Evolutionary conservation across 2,888 invertebrate species (phyloP).

Genomic region (Apantesis nais): DNA sequence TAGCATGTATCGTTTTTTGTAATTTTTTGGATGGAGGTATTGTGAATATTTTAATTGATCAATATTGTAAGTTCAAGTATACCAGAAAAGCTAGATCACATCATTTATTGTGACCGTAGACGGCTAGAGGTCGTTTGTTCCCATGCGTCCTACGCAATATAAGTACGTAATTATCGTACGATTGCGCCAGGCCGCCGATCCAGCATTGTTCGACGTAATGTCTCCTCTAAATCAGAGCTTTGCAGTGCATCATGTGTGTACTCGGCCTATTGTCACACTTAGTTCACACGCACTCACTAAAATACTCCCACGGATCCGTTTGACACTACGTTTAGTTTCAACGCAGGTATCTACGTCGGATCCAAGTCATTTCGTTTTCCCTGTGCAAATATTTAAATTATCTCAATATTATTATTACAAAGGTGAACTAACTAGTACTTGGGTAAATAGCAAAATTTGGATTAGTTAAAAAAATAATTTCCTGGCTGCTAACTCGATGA

Average conservation of each 20-base stretch:
- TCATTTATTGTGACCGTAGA: slow-evolving; percentile 27
- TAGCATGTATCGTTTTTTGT: slow-evolving; percentile 16
- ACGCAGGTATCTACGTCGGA: slow-evolving; percentile 39
- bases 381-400: slow-evolving; percentile 30
- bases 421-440: slow-evolving; percentile 7
- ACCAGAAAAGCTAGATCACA: slow-evolving; percentile 29
- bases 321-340: slow-evolving; percentile 48
- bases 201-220: slow-evolving; percentile 79
- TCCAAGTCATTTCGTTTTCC: slow-evolving; percentile 51
- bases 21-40: slow-evolving; percentile 16
- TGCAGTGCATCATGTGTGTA: slow-evolving; percentile 68
- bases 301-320: slow-evolving; percentile 74
- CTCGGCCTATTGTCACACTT: slow-evolving; percentile 70
- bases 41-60: slow-evolving; percentile 28
- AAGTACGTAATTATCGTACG: slow-evolving; percentile 70
- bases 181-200: slow-evolving; percentile 71
- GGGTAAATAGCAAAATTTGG: slow-evolving; percentile 1
- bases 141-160: slow-evolving; percentile 80
- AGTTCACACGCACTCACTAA: slow-evolving; percentile 81
- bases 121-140: slow-evolving; percentile 55
- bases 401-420: slow-evolving; percentile 16
- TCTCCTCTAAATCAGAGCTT: slow-evolving; percentile 80
- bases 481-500: background rate
- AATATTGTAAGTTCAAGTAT: slow-evolving; percentile 41
- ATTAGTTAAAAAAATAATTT: background rate